Percentiles rank a stretch among this genome's conserved stretches.
Evolutionary conservation across 2,113 vertebrate genomes (phyloP).

Genomic region (Corvus hawaiiensis): DNA sequence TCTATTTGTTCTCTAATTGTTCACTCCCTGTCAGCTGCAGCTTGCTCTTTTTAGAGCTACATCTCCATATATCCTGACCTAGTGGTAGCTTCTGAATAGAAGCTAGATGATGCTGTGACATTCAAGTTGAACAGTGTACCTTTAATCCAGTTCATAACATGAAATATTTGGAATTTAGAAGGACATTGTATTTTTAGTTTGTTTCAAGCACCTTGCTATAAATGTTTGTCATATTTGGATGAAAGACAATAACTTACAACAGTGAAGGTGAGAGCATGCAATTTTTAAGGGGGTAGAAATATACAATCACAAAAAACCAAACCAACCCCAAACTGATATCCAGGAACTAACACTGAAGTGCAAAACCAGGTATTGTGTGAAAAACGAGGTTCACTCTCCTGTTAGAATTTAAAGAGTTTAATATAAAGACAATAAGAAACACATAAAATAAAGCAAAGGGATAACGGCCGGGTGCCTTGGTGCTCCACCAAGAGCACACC

Average conservation of each 20-base stretch:
- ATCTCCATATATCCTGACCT: not conserved
- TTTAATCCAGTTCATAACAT: conserved; percentile 26
- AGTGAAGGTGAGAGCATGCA: not conserved
- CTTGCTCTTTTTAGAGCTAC: conserved; percentile 18
- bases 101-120: not conserved
- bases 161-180: not conserved
- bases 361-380: not conserved
- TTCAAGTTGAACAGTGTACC: not conserved
- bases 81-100: not conserved
- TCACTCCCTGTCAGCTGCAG: not conserved
- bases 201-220: not conserved
- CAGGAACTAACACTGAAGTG: not conserved
- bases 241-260: not conserved
- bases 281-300: not conserved
- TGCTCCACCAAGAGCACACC: too few species aligned
- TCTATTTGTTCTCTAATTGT: not conserved
- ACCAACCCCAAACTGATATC: not conserved
- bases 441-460: too few species aligned
- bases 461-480: too few species aligned
- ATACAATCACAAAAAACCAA: not conserved
- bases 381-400: too few species aligned
- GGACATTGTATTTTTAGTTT: not conserved
- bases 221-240: not conserved
- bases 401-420: too few species aligned
- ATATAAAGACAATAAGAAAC: too few species aligned